Percentiles rank a stretch among this genome's conserved stretches.
Conservation (phyloP, 2,797 vertebrate species). For the Prunella strophiata region DNA sequence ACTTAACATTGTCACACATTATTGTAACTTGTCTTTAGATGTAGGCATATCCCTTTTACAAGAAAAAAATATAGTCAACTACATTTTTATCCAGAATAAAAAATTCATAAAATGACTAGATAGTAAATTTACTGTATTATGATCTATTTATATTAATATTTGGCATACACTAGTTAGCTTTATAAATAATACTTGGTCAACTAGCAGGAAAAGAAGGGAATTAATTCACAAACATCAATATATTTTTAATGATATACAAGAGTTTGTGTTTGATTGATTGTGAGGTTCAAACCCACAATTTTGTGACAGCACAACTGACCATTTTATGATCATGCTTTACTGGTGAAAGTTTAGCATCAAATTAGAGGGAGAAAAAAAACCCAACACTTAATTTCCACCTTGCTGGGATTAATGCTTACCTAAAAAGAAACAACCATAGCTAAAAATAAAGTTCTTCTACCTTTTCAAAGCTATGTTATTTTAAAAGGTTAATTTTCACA, state of each 20-base stretch:
- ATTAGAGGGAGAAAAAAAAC: background rate
- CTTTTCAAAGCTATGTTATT: background rate
- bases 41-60: background rate
- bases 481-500: slow-evolving; percentile 36
- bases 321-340: background rate
- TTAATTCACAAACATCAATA: background rate
- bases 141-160: background rate
- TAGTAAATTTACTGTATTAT: background rate
- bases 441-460: background rate
- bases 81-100: background rate
- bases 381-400: background rate
- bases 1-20: background rate
- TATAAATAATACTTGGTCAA: background rate
- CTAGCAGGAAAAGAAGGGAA: background rate
- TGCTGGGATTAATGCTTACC: background rate
- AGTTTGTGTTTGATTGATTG: background rate
- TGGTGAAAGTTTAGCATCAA: background rate
- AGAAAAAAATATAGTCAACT: background rate
- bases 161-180: background rate
- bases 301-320: background rate
- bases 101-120: background rate
- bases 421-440: background rate
- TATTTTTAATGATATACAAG: background rate
- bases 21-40: background rate
- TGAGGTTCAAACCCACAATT: background rate